A percentile compares a stretch with the other conserved stretches of the same genome.
Evolutionary conservation across 2,113 vertebrate genomes (phyloP).

Genomic region (Ammodytes marinus): DNA sequence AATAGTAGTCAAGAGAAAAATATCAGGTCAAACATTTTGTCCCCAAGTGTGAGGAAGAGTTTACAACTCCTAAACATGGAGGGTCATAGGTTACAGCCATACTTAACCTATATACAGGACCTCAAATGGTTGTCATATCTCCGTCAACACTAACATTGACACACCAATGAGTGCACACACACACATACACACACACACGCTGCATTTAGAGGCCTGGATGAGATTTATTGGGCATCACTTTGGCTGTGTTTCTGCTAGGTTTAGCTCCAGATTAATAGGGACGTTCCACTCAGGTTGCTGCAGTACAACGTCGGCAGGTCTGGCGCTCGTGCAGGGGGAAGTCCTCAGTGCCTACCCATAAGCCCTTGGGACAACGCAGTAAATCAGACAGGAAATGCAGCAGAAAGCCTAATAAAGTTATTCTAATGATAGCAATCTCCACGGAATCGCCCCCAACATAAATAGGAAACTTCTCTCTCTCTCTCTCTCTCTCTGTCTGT

Average conservation of each 20-base stretch:
- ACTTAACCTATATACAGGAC: neutral
- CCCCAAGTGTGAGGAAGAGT: neutral
- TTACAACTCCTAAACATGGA: neutral
- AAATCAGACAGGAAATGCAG: conserved; percentile 85
- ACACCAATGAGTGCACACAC: neutral
- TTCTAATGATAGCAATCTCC: conserved; percentile 80
- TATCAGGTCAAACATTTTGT: neutral
- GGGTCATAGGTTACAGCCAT: neutral
- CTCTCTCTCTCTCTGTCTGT: neutral
- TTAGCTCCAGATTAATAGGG: conserved; percentile 70
- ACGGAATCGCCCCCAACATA: conserved; percentile 49
- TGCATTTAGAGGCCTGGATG: conserved; percentile 33
- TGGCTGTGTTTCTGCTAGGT: conserved; percentile 56
- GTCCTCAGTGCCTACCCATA: conserved; percentile 72
- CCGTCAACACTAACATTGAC: conserved; percentile 18
- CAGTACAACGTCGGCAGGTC: conserved; percentile 61
- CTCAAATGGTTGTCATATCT: neutral
- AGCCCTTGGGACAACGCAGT: conserved; percentile 80
- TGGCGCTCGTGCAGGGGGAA: conserved; percentile 56
- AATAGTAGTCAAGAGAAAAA: neutral
- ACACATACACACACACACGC: neutral
- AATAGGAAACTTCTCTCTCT: conserved; percentile 49
- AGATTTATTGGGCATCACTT: conserved; percentile 51
- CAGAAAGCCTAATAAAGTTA: conserved; percentile 83
- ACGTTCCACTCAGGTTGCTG: conserved; percentile 67